A percentile compares a stretch with the other conserved stretches of the same genome.
Evolutionary conservation across 2,888 invertebrate species (phyloP).

Genomic region (Yponomeuta cagnagella): DNA sequence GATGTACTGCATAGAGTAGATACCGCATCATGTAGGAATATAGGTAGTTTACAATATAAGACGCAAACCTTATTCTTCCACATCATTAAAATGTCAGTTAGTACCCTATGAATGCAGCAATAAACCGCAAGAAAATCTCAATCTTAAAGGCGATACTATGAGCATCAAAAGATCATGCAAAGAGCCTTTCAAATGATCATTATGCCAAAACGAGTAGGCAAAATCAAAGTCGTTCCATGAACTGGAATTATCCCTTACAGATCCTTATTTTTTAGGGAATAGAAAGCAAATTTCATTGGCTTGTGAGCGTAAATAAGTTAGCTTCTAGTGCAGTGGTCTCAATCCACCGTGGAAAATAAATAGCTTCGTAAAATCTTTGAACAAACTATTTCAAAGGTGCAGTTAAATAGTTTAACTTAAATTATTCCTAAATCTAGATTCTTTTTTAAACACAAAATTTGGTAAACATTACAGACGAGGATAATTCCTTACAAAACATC

Average conservation of each 20-base stretch:
- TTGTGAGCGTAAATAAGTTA: not conserved
- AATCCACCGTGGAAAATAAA: not conserved
- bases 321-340: not conserved
- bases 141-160: constrained; percentile 1
- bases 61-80: not conserved
- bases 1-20: too few species aligned
- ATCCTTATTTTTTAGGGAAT: not conserved
- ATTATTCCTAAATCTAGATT: too few species aligned
- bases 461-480: too few species aligned
- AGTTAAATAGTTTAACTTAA: too few species aligned
- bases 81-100: not conserved
- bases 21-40: too few species aligned
- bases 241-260: not conserved
- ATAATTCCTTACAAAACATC: too few species aligned
- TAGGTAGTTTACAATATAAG: too few species aligned
- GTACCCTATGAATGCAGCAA: not conserved
- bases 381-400: not conserved
- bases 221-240: not conserved
- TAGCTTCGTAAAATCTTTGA: too few species aligned
- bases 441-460: not conserved
- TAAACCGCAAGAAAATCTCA: constrained; percentile 7
- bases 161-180: not conserved
- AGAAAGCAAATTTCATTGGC: not conserved
- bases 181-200: constrained; percentile 6
- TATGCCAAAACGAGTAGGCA: not conserved